Evolutionary conservation across 2,113 vertebrate species (phyloP).

Genomic region (Synchiropus splendidus): DNA sequence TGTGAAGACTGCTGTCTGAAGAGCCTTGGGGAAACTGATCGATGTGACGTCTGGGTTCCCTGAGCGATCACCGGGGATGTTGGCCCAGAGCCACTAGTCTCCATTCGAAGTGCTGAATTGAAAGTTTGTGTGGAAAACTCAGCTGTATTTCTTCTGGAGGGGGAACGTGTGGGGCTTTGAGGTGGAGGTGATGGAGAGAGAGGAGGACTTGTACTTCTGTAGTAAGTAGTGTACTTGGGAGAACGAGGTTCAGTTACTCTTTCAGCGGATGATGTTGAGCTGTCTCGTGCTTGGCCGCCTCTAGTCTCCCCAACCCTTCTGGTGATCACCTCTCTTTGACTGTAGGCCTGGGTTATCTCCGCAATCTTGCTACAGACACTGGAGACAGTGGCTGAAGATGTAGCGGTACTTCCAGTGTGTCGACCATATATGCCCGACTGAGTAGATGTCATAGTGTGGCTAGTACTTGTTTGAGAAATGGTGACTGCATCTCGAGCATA

Average conservation of each 20-base stretch:
- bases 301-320: constrained; percentile 56
- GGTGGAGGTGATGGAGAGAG: constrained; percentile 82
- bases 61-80: constrained; percentile 78
- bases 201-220: constrained; percentile 80
- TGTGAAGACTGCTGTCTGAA: constrained; percentile 82
- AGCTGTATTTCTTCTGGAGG: constrained; percentile 70
- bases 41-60: constrained; percentile 81
- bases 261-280: constrained; percentile 53
- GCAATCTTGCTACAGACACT: constrained; percentile 70
- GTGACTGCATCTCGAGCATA: constrained; percentile 65
- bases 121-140: constrained; percentile 90
- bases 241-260: constrained; percentile 52
- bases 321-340: constrained; percentile 65
- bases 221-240: constrained; percentile 76
- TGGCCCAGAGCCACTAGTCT: constrained; percentile 39
- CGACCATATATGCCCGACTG: constrained; percentile 53
- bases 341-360: constrained; percentile 71
- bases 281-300: constrained; percentile 62
- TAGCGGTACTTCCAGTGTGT: constrained; percentile 46
- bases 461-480: constrained; percentile 63
- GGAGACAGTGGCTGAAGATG: constrained; percentile 59
- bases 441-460: constrained; percentile 56
- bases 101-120: constrained; percentile 58
- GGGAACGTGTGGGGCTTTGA: constrained; percentile 75
- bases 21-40: constrained; percentile 67